phyloP scores from a whole-genome alignment of 2,797 vertebrate genomes.

The Lindbergichthys nudifrons region DNA sequence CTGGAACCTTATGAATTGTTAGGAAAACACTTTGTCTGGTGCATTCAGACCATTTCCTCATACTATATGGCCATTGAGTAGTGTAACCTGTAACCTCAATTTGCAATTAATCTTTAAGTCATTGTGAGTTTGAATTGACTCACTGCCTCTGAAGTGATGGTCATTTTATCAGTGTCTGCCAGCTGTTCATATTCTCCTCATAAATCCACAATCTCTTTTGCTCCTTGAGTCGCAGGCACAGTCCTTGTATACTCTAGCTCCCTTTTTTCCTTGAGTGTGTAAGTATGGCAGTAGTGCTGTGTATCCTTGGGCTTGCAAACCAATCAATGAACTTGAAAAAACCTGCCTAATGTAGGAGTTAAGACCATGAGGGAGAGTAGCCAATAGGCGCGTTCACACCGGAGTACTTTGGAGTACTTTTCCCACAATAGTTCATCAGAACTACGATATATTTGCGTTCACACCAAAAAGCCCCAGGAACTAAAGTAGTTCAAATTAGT shows the following conservation, averaged over 20 bases:
- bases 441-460: too few species aligned
- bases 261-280: background rate
- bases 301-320: slow-evolving; percentile 23
- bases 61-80: background rate
- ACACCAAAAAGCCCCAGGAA: too few species aligned
- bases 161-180: slow-evolving; percentile 34
- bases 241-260: background rate
- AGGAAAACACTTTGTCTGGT: background rate
- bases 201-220: slow-evolving; percentile 26
- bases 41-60: background rate
- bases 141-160: slow-evolving; percentile 28
- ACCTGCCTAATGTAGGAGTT: slow-evolving; percentile 28
- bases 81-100: slow-evolving; percentile 44
- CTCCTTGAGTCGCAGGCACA: background rate
- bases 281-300: background rate
- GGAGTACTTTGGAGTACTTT: too few species aligned
- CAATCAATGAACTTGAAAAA: slow-evolving; percentile 42
- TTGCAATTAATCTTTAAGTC: slow-evolving; percentile 47
- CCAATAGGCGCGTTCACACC: too few species aligned
- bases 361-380: slow-evolving; percentile 36
- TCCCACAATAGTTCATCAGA: too few species aligned
- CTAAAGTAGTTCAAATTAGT: too few species aligned
- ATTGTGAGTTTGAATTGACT: slow-evolving; percentile 42
- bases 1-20: background rate
- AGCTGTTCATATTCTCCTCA: slow-evolving; percentile 39